Evolutionary conservation across 2,797 vertebrate species (phyloP), one percentile per base, ranked within the genome.

Genomic region (Garrulus glandarius): DNA sequence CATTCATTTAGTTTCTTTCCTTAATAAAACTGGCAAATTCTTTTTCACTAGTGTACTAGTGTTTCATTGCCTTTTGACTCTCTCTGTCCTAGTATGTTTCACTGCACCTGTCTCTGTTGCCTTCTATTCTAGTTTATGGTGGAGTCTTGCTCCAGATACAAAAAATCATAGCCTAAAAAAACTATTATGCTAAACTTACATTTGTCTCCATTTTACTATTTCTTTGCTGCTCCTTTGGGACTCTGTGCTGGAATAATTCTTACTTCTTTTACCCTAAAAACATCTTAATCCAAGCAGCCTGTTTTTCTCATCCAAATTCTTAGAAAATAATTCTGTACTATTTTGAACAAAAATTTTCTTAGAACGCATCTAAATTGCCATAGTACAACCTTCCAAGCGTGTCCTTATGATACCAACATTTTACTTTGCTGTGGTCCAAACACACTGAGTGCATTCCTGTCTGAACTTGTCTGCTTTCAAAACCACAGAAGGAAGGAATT

Each of bases 361-460:
- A 55, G 57, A 53, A 64, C 10, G n/a, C 10, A n/a, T 39, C 27
- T 53, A 55, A 69, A 57, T 43, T 46, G 26, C 22, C 15, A 16
- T 24, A 36, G 26, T 27, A 36, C 27, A 71, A 53, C 64, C 53
- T 93, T 60, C 43, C 78, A 74, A 64, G 36, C 30, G 18, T 3
- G 1, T 63, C 37, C n/a, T 60, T 74, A 20, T 53, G 49, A 83
- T 16, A 52, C 22, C 9, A 50, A 12, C 0, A 2, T 63, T 90
- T 94, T 63, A 36, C 32, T 84, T 75, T 68, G 46, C 37, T 76
- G 56, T 65, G 52, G 56, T 84, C 46, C 46, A 59, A 27, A 61
- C 0, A 0, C 29, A 30, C 47, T 52, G 56, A 17, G 32, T 27
- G 39, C 0, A 0, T 57, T 70, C 1, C 0, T n/a, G 27, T 41